phyloP scores from a whole-genome alignment of 2,113 vertebrate species.

The Deroptyus accipitrinus region DNA sequence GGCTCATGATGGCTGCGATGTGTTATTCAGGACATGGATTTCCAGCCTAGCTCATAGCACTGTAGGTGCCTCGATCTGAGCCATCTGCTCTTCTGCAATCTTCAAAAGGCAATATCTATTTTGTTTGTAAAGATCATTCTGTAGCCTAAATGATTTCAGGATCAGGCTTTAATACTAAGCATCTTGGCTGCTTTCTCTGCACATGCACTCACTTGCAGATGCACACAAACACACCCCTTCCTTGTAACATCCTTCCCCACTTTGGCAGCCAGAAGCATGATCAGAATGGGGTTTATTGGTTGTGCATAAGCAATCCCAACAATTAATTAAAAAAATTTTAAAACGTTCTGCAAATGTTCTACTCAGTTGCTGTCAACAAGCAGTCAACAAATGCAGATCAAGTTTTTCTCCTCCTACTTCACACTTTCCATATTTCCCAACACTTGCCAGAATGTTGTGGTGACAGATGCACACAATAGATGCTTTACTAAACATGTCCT shows the following conservation, averaged over 20 bases:
- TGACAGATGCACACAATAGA: constrained; percentile 46
- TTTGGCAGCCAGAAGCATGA: background rate
- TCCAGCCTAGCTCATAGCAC: background rate
- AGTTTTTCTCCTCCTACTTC: constrained; percentile 55
- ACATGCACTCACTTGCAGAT: background rate
- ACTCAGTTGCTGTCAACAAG: constrained; percentile 50
- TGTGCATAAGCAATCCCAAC: background rate
- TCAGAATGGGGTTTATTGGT: constrained; percentile 25
- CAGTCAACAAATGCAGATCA: constrained; percentile 37
- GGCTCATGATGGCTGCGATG: rapidly evolving
- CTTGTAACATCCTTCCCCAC: background rate
- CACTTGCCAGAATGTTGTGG: constrained; percentile 46
- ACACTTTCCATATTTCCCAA: constrained; percentile 62
- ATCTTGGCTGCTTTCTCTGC: background rate
- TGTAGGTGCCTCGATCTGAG: rapidly evolving
- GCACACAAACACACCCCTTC: background rate
- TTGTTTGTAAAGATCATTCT: background rate
- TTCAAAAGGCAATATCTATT: background rate
- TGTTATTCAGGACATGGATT: background rate
- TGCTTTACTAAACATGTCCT: constrained; percentile 60
- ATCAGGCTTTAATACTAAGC: background rate
- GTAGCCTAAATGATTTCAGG: background rate
- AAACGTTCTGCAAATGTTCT: constrained; percentile 32
- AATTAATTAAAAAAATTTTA: constrained; percentile 46
- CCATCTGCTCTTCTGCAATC: background rate